Evolutionary conservation across 2,113 vertebrate species (phyloP).

Genomic region (Donacobius atricapilla): DNA sequence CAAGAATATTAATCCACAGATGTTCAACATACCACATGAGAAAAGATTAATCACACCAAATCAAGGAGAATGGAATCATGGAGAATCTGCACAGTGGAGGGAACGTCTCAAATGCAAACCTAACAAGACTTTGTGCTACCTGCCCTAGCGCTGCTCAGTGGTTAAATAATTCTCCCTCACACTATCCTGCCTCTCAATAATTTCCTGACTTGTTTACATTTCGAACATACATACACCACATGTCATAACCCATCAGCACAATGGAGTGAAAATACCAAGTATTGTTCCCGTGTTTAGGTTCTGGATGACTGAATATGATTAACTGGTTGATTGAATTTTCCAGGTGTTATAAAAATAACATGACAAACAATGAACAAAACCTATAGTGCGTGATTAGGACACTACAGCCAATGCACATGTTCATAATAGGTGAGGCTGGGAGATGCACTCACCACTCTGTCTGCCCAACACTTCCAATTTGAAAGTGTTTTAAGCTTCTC

Average conservation of each 20-base stretch:
- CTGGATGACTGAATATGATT: conserved; percentile 62
- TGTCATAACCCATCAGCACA: conserved; percentile 67
- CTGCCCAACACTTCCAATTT: not conserved
- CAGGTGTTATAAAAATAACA: conserved; percentile 54
- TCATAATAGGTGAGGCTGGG: not conserved
- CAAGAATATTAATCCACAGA: not conserved
- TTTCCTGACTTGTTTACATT: conserved; percentile 43
- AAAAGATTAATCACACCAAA: not conserved
- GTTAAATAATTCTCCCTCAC: not conserved
- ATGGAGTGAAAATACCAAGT: conserved; percentile 57
- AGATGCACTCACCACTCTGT: not conserved
- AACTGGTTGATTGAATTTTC: conserved; percentile 63
- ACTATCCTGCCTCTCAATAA: not conserved
- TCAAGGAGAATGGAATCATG: not conserved
- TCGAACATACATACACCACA: conserved; percentile 15
- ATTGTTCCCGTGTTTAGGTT: conserved; percentile 39
- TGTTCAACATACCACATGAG: not conserved
- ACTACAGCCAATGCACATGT: not conserved
- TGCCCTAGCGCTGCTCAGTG: not conserved
- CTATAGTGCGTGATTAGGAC: not conserved
- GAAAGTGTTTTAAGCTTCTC: not conserved
- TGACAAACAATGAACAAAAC: conserved; percentile 21
- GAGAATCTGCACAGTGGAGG: not conserved
- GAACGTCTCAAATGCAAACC: not conserved
- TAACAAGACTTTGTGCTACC: not conserved